Percentiles rank a stretch among this genome's conserved stretches.
These are phyloP conservation scores for Chloropsis hardwickii DNA, from an alignment of 2,113 vertebrate genomes.

Conservation along the genomic window DNA sequence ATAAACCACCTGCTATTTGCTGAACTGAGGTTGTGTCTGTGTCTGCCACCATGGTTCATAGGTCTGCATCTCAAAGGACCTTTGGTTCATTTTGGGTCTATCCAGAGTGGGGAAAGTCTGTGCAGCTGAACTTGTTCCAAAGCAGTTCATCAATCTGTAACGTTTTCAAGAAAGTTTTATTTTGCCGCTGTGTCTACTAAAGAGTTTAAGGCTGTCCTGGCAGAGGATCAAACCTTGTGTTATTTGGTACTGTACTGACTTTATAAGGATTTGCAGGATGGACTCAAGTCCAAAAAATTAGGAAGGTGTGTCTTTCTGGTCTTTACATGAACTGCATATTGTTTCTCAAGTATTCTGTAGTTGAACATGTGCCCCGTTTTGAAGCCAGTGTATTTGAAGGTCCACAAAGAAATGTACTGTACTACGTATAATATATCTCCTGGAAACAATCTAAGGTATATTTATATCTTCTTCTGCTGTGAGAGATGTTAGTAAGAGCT, in stretches of 20 bases:
- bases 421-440: background rate
- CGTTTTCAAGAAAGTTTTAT: constrained; percentile 74
- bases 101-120: constrained; percentile 56
- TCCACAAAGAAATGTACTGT: background rate
- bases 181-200: constrained; percentile 59
- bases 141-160: constrained; percentile 70
- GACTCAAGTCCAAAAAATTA: constrained; percentile 42
- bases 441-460: constrained; percentile 11
- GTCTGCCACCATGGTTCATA: background rate
- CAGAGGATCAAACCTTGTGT: constrained; percentile 68
- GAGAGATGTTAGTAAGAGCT: background rate
- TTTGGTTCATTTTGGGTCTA: constrained; percentile 48
- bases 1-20: background rate
- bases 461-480: background rate
- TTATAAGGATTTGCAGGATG: constrained; percentile 58
- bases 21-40: background rate
- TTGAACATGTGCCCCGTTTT: constrained; percentile 44
- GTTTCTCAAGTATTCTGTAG: constrained; percentile 18
- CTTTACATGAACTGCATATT: constrained; percentile 48
- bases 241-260: constrained; percentile 51
- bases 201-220: constrained; percentile 57
- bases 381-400: constrained; percentile 21
- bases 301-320: constrained; percentile 61
- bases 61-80: constrained; percentile 20
- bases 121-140: constrained; percentile 60